These are phyloP conservation scores for Gari tellinella DNA, from an alignment of 2,888 invertebrate species.

Conservation along the genomic window DNA sequence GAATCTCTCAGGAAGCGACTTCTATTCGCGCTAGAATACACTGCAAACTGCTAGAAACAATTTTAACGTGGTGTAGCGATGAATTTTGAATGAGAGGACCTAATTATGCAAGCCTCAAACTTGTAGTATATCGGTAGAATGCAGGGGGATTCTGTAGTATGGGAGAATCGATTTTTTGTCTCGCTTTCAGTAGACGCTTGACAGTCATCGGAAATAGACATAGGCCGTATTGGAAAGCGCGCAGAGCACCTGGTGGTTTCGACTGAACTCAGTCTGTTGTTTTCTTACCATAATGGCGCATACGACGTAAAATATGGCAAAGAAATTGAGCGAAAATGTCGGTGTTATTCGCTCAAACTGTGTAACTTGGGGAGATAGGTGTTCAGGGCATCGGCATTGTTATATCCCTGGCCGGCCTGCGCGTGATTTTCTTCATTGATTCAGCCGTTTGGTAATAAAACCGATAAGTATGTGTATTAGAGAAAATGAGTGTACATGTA, in stretches of 20 bases:
- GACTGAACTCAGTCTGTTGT: slow-evolving; percentile 2
- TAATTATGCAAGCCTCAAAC: slow-evolving; percentile 68
- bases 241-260: slow-evolving; percentile 25
- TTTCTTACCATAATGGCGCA: slow-evolving; percentile 33
- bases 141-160: slow-evolving; percentile 23
- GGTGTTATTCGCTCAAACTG: no score
- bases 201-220: slow-evolving; percentile 27
- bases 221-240: slow-evolving; percentile 38
- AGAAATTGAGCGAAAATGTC: no score
- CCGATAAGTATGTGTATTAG: no score
- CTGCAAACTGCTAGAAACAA: slow-evolving; percentile 54
- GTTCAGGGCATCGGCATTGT: no score
- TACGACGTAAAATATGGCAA: slow-evolving; percentile 16
- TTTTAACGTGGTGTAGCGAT: slow-evolving; percentile 58
- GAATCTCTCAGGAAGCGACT: no score
- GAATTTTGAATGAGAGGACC: slow-evolving; percentile 70
- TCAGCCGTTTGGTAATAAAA: no score
- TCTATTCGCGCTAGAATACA: not conserved
- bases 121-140: slow-evolving; percentile 27
- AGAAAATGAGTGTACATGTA: no score
- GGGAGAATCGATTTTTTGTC: slow-evolving; percentile 47
- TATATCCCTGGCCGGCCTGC: no score
- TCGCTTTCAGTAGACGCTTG: slow-evolving; percentile 39
- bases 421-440: no score
- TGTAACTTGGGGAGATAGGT: no score